Conservation (phyloP, 2,888 invertebrate species). For the Neocrepidodera transversa region DNA sequence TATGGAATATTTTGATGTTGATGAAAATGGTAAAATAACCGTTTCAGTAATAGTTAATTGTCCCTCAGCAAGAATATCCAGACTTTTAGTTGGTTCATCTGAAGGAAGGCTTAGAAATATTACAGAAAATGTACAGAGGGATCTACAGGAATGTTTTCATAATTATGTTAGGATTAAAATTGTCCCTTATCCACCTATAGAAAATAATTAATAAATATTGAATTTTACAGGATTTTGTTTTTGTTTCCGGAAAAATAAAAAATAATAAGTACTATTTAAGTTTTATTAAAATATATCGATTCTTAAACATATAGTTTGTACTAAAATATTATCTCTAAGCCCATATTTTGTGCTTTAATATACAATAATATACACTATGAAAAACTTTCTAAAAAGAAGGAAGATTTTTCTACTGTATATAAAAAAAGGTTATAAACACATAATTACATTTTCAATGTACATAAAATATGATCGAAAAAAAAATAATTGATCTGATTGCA, state of each 20-base stretch:
- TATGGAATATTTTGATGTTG: conserved; percentile 72
- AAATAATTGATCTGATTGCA: conserved; percentile 11
- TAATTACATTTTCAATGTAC: conserved; percentile 7
- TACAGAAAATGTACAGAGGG: conserved; percentile 60
- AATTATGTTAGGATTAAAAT: conserved; percentile 53
- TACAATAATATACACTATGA: conserved; percentile 4
- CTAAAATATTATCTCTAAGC: conserved; percentile 11
- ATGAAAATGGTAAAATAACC: conserved; percentile 64
- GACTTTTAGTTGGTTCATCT: conserved; percentile 71
- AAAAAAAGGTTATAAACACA: conserved; percentile 6
- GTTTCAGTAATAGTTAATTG: conserved; percentile 70
- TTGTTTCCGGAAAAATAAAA: background rate
- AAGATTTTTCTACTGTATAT: background rate
- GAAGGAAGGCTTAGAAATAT: conserved; percentile 77
- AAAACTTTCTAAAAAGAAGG: background rate
- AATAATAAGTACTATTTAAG: background rate
- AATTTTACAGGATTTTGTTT: background rate
- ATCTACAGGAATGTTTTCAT: conserved; percentile 56
- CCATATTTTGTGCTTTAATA: background rate
- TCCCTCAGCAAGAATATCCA: conserved; percentile 68
- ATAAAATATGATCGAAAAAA: conserved; percentile 11
- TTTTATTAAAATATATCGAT: conserved; percentile 1
- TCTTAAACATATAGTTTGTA: conserved; percentile 27
- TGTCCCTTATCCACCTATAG: conserved; percentile 43
- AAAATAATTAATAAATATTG: conserved; percentile 1